A percentile compares a stretch with the other conserved stretches of the same genome.
These are phyloP conservation scores for Phodopus roborovskii DNA, from an alignment of 2,113 vertebrate species.

Conservation along the genomic window DNA sequence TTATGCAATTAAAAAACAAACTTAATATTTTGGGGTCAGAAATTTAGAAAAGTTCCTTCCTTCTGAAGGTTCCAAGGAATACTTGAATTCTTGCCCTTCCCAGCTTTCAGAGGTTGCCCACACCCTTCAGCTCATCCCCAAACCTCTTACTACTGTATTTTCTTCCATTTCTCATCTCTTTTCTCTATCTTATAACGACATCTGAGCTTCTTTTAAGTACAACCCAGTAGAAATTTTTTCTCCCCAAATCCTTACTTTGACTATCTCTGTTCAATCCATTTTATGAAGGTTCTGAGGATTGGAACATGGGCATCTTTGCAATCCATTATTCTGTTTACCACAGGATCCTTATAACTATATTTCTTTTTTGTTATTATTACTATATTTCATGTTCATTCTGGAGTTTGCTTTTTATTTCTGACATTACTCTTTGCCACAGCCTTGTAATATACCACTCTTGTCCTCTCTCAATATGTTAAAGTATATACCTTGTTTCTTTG, in stretches of 20 bases:
- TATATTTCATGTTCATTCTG: constrained; percentile 30
- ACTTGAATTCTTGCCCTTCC: not conserved
- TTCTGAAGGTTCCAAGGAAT: not conserved
- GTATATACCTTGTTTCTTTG: not conserved
- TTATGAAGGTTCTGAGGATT: not conserved
- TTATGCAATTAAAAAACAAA: constrained; percentile 38
- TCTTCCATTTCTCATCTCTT: not conserved
- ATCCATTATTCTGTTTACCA: not conserved
- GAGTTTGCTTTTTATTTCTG: constrained; percentile 35
- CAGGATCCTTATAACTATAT: not conserved
- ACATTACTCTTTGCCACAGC: not conserved
- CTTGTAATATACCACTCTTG: constrained; percentile 2
- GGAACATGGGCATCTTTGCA: not conserved
- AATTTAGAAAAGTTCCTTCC: not conserved
- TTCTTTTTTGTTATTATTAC: not conserved
- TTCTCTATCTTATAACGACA: not conserved
- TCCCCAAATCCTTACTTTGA: constrained; percentile 23
- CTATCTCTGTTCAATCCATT: not conserved
- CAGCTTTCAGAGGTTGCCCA: not conserved
- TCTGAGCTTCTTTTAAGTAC: not conserved
- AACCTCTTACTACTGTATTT: not conserved
- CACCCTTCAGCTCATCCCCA: not conserved
- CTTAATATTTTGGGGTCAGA: not conserved
- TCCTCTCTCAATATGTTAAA: constrained; percentile 11
- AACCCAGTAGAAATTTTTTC: not conserved